Conservation (phyloP, 2,888 invertebrate genomes). For the Synanthedon vespiformis region DNA sequence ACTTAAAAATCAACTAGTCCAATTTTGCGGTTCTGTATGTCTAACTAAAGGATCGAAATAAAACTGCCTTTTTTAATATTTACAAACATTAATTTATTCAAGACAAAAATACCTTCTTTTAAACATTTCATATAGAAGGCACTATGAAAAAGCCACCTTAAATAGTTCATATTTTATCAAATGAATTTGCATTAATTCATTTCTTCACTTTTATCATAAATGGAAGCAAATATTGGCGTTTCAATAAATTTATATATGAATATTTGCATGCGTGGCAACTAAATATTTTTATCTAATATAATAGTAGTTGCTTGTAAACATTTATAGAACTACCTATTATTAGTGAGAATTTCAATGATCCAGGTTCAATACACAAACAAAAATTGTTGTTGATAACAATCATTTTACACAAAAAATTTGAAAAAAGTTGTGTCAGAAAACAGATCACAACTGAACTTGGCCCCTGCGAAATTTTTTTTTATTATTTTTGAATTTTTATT, state of each 20-base stretch:
- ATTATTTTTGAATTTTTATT: too few relatives aligned
- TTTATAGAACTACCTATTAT: too few relatives aligned
- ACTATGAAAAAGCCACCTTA: constrained; percentile 21
- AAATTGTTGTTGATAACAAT: too few relatives aligned
- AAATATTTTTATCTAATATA: too few relatives aligned
- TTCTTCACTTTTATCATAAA: neutral
- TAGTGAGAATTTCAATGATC: too few relatives aligned
- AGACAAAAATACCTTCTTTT: constrained; percentile 61
- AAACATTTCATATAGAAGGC: constrained; percentile 43
- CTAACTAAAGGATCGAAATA: neutral
- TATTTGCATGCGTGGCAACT: neutral
- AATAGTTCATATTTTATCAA: constrained; percentile 1
- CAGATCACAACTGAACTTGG: too few relatives aligned
- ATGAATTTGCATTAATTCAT: constrained; percentile 1
- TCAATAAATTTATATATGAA: constrained; percentile 1
- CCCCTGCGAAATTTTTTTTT: too few relatives aligned
- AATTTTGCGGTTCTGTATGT: neutral
- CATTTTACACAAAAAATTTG: too few relatives aligned
- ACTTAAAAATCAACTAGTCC: too few relatives aligned
- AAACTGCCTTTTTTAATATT: constrained; percentile 30
- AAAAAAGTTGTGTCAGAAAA: too few relatives aligned
- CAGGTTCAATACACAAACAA: too few relatives aligned
- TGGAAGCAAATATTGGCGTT: neutral
- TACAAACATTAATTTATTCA: constrained; percentile 65
- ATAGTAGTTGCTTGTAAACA: too few relatives aligned